These are phyloP conservation scores for Tryphoninae sp. DNA, from an alignment of 2,888 invertebrate species.

Conservation along the genomic window DNA sequence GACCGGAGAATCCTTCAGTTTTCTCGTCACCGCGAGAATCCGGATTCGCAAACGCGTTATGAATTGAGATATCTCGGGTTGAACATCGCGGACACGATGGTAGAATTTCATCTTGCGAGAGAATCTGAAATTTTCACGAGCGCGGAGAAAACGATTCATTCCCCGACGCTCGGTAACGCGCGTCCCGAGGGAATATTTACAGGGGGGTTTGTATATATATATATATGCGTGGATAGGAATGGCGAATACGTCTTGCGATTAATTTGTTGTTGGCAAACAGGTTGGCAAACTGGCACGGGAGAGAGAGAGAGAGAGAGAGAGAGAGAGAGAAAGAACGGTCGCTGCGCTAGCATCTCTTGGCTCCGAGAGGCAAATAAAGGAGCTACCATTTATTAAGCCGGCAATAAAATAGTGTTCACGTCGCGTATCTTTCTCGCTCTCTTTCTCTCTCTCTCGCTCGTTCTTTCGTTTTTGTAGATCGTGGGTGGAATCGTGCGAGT, in stretches of 20 bases:
- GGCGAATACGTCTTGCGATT: slow-evolving; percentile 77
- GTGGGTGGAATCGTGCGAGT: slow-evolving; percentile 72
- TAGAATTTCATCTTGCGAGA: slow-evolving; percentile 32
- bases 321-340: slow-evolving; percentile 67
- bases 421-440: slow-evolving; percentile 68
- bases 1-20: slow-evolving; percentile 37
- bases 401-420: slow-evolving; percentile 79
- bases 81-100: slow-evolving; percentile 11
- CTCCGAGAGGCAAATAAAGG: slow-evolving; percentile 76
- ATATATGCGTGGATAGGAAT: slow-evolving; percentile 13
- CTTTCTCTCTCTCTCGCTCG: slow-evolving; percentile 63
- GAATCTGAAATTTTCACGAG: slow-evolving; percentile 40
- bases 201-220: background rate
- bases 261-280: slow-evolving; percentile 81
- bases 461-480: slow-evolving; percentile 60
- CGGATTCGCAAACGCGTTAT: slow-evolving; percentile 43
- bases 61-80: slow-evolving; percentile 53
- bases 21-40: slow-evolving; percentile 35
- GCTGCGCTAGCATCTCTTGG: slow-evolving; percentile 66
- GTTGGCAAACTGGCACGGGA: slow-evolving; percentile 75
- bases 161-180: background rate
- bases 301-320: slow-evolving; percentile 30
- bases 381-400: slow-evolving; percentile 80
- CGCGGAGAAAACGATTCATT: slow-evolving; percentile 33
- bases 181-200: slow-evolving; percentile 9